Evolutionary conservation across 2,888 invertebrate species (phyloP), one percentile per base, ranked within the genome.

Genomic region (Palloptera scutellata): DNA sequence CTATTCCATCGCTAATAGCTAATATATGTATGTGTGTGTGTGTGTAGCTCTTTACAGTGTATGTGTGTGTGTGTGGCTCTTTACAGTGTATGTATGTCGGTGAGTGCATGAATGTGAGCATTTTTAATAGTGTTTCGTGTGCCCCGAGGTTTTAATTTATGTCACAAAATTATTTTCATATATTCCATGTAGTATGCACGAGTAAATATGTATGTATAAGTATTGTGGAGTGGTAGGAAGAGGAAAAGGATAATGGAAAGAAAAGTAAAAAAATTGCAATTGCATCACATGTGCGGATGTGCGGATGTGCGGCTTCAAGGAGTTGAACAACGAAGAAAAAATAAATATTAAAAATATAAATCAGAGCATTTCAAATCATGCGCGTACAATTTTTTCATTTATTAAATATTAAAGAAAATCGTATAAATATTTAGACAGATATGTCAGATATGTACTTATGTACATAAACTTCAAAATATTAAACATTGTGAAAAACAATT

Each of bases 91-190:
- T n/a, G 10, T 48, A 20, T 40, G 30, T 1, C 8, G 10, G 19
- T 30, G 19, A 12, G 55, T 17, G 40, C n/a, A 30, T 30, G 55
- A 55, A 55, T 57, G 15, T 40, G 41, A 17, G 13, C 42, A 43
- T 79, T 79, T 79, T 79, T 81, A 79, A 79, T 79, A 79, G 81
- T 79, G 79, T 81, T 79, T 78, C 81, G 78, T 81, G 76, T 81
- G 79, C 80, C 80, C 79, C 73, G 76, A 74, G 80, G 80, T 77
- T 77, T 81, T 81, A 81, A 81, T 81, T 81, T 81, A 81, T 81
- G 81, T 81, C 80, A 80, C 81, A 81, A 81, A 81, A 81, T 81
- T 76, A 81, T 81, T 81, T 81, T 79, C 81, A 79, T 81, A 66
- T 61, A 66, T 59, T 59, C 17, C 13, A 1, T 52, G 8, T 48